phyloP scores from a whole-genome alignment of 2,888 invertebrate genomes.

The Hirtodrosophila histrioides region DNA sequence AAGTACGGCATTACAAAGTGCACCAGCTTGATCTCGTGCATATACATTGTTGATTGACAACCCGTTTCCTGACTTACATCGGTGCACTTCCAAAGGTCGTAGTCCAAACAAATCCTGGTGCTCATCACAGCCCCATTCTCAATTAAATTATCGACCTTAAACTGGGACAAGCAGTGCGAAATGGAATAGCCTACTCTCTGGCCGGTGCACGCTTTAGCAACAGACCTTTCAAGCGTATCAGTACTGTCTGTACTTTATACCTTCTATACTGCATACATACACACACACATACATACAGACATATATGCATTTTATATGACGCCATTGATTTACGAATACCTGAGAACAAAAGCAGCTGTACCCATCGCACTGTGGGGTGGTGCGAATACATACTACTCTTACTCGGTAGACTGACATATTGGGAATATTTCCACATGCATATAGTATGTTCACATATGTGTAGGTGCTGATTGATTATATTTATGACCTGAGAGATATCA shows the following conservation, averaged over 20 bases:
- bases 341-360: conserved; percentile 39
- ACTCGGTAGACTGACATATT: background rate
- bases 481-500: conserved; percentile 15
- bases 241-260: too few species aligned
- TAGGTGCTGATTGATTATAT: background rate
- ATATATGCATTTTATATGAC: conserved; percentile 8
- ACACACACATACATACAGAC: too few species aligned
- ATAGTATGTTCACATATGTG: background rate
- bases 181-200: background rate
- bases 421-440: background rate
- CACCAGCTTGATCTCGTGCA: background rate
- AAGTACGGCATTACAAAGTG: conserved; percentile 21
- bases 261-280: too few species aligned
- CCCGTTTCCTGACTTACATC: background rate
- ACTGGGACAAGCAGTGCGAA: background rate
- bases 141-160: conserved; percentile 16
- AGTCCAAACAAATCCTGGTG: conserved; percentile 4
- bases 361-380: background rate
- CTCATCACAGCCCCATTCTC: background rate
- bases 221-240: too few species aligned
- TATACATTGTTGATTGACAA: conserved; percentile 24
- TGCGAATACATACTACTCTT: background rate
- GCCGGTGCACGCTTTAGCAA: background rate
- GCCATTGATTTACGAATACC: conserved; percentile 14
- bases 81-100: conserved; percentile 13